These are phyloP conservation scores for Antheraea yamamai DNA, from an alignment of 2,888 invertebrate genomes.

Conservation along the genomic window DNA sequence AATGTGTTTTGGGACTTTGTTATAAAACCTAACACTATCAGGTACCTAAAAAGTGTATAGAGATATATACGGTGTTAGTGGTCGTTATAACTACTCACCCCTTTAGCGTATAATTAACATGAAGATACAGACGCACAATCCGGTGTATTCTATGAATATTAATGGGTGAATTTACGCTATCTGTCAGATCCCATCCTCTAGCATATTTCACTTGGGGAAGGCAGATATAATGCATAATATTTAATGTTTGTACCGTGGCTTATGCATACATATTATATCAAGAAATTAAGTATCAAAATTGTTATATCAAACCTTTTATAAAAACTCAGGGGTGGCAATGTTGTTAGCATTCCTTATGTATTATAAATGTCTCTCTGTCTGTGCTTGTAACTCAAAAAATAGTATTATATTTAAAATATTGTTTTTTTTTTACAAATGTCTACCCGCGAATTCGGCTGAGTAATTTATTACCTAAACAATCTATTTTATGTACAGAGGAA, in stretches of 20 bases:
- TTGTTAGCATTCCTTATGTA: too few species aligned
- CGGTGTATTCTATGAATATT: constrained; percentile 4
- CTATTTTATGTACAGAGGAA: too few species aligned
- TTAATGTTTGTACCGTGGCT: not conserved
- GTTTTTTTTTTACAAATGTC: too few species aligned
- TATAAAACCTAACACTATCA: too few species aligned
- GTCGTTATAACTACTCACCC: not conserved
- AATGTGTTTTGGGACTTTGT: too few species aligned
- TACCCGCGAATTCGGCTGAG: too few species aligned
- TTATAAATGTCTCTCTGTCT: too few species aligned
- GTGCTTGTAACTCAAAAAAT: too few species aligned
- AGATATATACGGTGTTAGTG: not conserved
- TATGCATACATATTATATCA: not conserved
- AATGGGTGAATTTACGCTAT: not conserved
- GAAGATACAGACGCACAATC: not conserved
- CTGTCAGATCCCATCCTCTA: not conserved
- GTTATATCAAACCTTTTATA: not conserved
- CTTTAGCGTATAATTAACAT: not conserved
- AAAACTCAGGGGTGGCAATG: not conserved
- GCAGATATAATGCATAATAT: constrained; percentile 1
- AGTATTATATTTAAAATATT: too few species aligned
- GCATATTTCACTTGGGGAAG: not conserved
- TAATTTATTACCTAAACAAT: too few species aligned
- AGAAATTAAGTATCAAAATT: not conserved
- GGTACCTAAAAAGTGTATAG: too few species aligned